A percentile compares a stretch with the other conserved stretches of the same genome.
phyloP scores from a whole-genome alignment of 2,888 invertebrate genomes.

The Acrobasis consociella region DNA sequence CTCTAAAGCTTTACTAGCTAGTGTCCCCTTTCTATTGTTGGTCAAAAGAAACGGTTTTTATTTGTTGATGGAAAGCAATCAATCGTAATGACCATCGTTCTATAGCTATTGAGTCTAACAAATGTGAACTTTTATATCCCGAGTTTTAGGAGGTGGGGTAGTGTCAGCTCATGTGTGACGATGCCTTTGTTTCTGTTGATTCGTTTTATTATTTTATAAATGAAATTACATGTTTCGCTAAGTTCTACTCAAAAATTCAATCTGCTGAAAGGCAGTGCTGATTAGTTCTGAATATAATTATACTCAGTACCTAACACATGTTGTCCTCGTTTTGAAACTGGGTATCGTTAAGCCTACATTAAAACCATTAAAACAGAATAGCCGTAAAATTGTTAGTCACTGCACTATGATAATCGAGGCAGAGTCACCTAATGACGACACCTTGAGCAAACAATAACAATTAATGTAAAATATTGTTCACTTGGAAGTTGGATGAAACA shows the following conservation, averaged over 20 bases:
- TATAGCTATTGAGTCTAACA: neutral
- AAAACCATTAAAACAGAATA: neutral
- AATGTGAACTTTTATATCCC: neutral
- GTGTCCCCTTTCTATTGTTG: neutral
- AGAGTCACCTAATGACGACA: conserved; percentile 35
- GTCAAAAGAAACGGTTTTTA: neutral
- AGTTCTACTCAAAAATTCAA: no score
- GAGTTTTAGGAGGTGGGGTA: neutral
- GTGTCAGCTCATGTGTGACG: neutral
- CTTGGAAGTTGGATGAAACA: conserved; percentile 35
- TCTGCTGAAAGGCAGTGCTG: no score
- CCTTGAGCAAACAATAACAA: conserved; percentile 43
- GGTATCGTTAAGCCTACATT: neutral
- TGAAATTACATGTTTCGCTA: neutral
- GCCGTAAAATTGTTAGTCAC: conserved; percentile 6
- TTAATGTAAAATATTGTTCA: conserved; percentile 44
- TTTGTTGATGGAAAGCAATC: neutral
- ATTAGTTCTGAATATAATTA: no score
- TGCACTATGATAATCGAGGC: conserved; percentile 13
- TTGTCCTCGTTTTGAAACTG: neutral
- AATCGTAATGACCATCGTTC: neutral
- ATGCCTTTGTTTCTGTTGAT: neutral
- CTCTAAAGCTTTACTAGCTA: neutral
- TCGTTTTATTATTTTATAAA: neutral
- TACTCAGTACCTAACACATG: no score